Percentiles rank a stretch among this genome's conserved stretches.
These are phyloP conservation scores for Pseudachorutes palmiensis DNA, from an alignment of 1,140 invertebrate genomes.

Conservation along the genomic window DNA sequence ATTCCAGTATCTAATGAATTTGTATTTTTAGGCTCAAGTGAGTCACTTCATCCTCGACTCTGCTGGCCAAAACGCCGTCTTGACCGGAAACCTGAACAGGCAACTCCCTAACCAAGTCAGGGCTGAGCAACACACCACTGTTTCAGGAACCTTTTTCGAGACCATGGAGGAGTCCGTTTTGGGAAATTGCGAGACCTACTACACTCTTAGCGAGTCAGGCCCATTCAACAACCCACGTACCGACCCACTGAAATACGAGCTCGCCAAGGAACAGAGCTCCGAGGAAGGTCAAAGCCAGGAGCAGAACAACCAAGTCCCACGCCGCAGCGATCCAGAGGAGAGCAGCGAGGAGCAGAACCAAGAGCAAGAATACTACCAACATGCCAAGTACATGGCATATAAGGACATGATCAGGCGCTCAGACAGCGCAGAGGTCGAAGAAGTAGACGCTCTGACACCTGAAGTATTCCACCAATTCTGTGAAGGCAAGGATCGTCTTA, in stretches of 20 bases:
- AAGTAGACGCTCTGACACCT: not conserved
- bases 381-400: constrained; percentile 3
- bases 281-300: constrained; percentile 1
- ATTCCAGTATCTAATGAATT: not conserved
- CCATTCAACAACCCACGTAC: constrained; percentile 18
- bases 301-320: no score
- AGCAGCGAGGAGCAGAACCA: no score
- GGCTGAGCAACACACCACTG: constrained; percentile 20
- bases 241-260: not conserved
- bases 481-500: not conserved
- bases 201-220: constrained; percentile 34
- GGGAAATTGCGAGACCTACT: constrained; percentile 26
- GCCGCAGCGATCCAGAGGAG: no score
- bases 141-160: constrained; percentile 33
- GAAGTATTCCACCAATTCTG: constrained; percentile 3
- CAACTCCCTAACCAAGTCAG: constrained; percentile 27
- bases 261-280: not conserved
- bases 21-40: constrained; percentile 23
- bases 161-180: constrained; percentile 31
- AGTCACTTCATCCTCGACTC: constrained; percentile 29
- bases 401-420: not conserved
- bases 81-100: constrained; percentile 36
- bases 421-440: not conserved
- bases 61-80: constrained; percentile 20
- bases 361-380: no score